Conservation (phyloP, 2,797 vertebrate genomes). For the Hyperoplus lanceolatus region DNA sequence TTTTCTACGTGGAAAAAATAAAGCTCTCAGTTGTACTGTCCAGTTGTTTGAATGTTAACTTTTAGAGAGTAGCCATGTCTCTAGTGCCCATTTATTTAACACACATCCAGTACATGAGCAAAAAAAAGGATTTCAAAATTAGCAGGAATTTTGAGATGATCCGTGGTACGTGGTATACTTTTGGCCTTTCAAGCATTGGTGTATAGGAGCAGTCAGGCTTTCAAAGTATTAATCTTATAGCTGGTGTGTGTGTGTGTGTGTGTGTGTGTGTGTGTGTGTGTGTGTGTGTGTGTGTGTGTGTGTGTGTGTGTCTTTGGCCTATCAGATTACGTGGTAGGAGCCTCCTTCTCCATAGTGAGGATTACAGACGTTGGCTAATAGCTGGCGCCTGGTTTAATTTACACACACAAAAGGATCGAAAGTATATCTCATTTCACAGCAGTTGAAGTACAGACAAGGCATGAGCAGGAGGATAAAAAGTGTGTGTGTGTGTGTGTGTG, state of each 20-base stretch:
- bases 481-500: not conserved
- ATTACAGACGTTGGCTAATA: slow-evolving; percentile 23
- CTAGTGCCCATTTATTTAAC: not conserved
- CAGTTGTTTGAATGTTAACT: not conserved
- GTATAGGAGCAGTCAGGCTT: not conserved
- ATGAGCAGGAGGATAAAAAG: not conserved
- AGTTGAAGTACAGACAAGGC: slow-evolving; percentile 1
- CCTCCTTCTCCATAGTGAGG: not conserved
- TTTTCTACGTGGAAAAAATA: too few species aligned
- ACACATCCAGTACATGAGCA: not conserved
- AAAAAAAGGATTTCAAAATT: not conserved
- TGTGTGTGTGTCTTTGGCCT: not conserved
- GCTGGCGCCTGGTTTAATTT: slow-evolving; percentile 7
- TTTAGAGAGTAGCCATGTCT: not conserved
- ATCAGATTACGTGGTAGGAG: slow-evolving; percentile 20
- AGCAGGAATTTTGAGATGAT: not conserved
- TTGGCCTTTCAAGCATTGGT: not conserved
- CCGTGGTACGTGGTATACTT: not conserved
- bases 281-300: too few species aligned
- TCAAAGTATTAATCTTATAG: not conserved
- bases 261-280: too few species aligned
- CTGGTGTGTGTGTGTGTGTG: too few species aligned
- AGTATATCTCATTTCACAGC: slow-evolving; percentile 26
- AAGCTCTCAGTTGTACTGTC: not conserved
- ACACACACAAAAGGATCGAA: slow-evolving; percentile 17